Conservation (phyloP, 2,797 vertebrate species). For the Mycteria americana region DNA sequence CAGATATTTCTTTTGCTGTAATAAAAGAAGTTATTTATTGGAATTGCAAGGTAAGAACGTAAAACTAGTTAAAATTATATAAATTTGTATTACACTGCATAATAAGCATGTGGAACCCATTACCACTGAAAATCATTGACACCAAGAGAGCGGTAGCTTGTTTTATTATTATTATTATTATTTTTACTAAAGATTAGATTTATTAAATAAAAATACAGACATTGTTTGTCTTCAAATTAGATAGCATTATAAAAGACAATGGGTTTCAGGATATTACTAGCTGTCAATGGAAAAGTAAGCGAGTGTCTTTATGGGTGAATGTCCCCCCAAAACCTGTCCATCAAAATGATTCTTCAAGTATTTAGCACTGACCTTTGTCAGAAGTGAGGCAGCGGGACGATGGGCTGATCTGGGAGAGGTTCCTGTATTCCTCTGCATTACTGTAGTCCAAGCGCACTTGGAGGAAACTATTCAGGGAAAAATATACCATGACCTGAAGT, state of each 20-base stretch:
- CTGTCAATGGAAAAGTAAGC: background rate
- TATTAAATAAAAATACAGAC: background rate
- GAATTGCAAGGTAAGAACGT: background rate
- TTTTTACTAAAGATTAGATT: background rate
- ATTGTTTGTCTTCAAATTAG: background rate
- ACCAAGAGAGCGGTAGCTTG: background rate
- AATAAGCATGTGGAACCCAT: background rate
- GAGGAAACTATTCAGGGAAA: background rate
- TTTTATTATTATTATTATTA: background rate
- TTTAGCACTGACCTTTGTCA: background rate
- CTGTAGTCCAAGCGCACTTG: background rate
- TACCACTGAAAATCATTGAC: background rate
- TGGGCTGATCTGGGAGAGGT: background rate
- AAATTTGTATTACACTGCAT: background rate
- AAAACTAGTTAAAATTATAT: background rate
- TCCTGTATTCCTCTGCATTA: background rate
- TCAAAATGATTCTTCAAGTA: background rate
- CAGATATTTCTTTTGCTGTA: background rate
- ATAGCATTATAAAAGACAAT: background rate
- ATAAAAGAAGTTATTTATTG: background rate
- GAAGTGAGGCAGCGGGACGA: background rate
- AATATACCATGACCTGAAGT: background rate
- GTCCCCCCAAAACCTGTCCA: background rate
- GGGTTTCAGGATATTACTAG: background rate
- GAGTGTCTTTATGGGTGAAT: background rate